Conservation (phyloP, 2,888 invertebrate genomes). For the Cryptocheilus praepositus region DNA sequence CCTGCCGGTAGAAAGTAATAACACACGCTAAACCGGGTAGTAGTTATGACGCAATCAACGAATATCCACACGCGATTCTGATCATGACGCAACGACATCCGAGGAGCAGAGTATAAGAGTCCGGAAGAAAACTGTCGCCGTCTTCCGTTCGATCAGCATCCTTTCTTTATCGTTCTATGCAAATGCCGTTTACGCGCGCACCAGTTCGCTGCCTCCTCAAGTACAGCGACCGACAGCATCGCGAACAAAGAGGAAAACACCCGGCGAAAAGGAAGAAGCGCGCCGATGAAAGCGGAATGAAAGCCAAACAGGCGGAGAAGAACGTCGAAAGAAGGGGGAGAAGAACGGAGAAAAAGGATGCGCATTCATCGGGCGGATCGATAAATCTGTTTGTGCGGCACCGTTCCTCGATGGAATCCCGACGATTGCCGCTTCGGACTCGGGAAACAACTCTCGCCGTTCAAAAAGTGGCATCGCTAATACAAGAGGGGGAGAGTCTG, state of each 20-base stretch:
- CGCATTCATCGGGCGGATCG: slow-evolving; percentile 39
- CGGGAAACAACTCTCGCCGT: slow-evolving; percentile 40
- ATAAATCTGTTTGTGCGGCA: slow-evolving; percentile 61
- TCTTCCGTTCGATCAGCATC: too few species aligned
- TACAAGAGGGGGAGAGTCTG: slow-evolving; percentile 15
- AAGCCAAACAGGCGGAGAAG: too few species aligned
- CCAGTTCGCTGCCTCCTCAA: too few species aligned
- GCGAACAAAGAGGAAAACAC: not conserved
- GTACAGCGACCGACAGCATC: too few species aligned
- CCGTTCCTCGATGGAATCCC: slow-evolving; percentile 45
- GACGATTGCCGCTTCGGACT: slow-evolving; percentile 51
- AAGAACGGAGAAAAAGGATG: slow-evolving; percentile 13
- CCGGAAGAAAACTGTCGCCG: not conserved
- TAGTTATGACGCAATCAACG: too few species aligned
- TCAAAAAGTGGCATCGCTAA: slow-evolving; percentile 12
- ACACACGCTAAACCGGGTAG: too few species aligned
- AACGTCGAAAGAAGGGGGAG: slow-evolving; percentile 28
- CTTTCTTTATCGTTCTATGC: too few species aligned
- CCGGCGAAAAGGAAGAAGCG: slow-evolving; percentile 12
- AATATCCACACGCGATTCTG: too few species aligned
- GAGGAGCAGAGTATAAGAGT: not conserved
- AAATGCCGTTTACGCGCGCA: too few species aligned
- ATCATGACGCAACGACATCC: not conserved
- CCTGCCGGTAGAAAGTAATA: too few species aligned
- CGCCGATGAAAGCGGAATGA: slow-evolving; percentile 7